Percentiles rank a stretch among this genome's conserved stretches.
phyloP scores from a whole-genome alignment of 2,113 vertebrate genomes.

The Miniopterus natalensis region DNA sequence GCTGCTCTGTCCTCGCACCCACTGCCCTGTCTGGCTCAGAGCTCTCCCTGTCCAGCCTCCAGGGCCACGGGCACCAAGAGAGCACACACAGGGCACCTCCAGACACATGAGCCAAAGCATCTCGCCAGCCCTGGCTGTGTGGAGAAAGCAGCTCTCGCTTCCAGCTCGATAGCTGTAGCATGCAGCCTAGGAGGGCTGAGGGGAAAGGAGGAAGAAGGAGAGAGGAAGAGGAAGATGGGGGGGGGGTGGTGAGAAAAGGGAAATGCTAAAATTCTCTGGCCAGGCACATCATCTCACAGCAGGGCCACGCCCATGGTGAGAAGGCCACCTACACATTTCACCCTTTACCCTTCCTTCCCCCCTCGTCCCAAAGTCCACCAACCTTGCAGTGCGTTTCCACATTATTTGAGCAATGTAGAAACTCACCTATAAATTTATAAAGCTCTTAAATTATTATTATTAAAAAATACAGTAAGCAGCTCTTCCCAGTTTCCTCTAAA shows the following conservation, averaged over 20 bases:
- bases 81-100: background rate
- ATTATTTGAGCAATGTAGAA: background rate
- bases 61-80: background rate
- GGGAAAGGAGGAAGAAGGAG: background rate
- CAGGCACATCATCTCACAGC: background rate
- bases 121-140: background rate
- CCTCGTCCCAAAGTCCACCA: background rate
- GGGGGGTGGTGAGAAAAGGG: fast-evolving
- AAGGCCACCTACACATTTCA: background rate
- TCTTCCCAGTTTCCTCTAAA: background rate
- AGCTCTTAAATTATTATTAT: background rate
- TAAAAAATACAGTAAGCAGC: background rate
- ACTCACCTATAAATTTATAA: background rate
- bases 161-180: background rate
- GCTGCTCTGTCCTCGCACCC: background rate
- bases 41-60: background rate
- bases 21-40: background rate
- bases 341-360: too few species aligned
- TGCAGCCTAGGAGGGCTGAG: background rate
- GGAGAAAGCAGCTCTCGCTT: background rate
- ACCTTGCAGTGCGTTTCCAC: background rate
- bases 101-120: background rate
- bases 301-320: background rate
- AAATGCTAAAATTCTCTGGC: background rate
- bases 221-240: fast-evolving